These are phyloP conservation scores for Bombylius discolor DNA, from an alignment of 2,888 invertebrate species.

Conservation along the genomic window DNA sequence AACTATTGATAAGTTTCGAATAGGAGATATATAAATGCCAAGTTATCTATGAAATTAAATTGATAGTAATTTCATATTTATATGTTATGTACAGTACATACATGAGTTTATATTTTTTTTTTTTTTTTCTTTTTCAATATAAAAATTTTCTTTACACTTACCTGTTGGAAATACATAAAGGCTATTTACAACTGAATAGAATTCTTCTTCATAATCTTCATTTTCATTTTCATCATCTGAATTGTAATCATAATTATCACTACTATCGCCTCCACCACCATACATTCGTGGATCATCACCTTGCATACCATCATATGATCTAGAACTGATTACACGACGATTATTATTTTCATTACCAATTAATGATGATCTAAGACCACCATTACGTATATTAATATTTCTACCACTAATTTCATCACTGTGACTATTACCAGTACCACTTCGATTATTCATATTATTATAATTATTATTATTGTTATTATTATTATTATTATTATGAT, in stretches of 20 bases:
- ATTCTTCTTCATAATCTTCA: conserved; percentile 19
- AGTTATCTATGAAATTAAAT: no score
- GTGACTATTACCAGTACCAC: background rate
- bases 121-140: no score
- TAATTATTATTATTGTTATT: background rate
- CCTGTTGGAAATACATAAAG: conserved; percentile 33
- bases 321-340: background rate
- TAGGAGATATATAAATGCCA: no score
- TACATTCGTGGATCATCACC: conserved; percentile 16
- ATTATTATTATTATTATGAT: background rate
- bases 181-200: conserved; percentile 29
- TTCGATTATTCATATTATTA: background rate
- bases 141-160: conserved; percentile 16
- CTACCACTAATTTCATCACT: background rate
- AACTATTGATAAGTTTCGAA: no score
- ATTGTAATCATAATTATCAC: conserved; percentile 7
- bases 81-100: no score
- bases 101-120: no score
- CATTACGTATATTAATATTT: background rate
- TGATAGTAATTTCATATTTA: no score
- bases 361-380: background rate
- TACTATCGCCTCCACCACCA: conserved; percentile 11
- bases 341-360: background rate
- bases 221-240: conserved; percentile 12
- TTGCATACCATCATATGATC: conserved; percentile 10